Base-by-base conservation (phyloP, 2,113 vertebrate genomes). In the Thamnaconus septentrionalis region DNA sequence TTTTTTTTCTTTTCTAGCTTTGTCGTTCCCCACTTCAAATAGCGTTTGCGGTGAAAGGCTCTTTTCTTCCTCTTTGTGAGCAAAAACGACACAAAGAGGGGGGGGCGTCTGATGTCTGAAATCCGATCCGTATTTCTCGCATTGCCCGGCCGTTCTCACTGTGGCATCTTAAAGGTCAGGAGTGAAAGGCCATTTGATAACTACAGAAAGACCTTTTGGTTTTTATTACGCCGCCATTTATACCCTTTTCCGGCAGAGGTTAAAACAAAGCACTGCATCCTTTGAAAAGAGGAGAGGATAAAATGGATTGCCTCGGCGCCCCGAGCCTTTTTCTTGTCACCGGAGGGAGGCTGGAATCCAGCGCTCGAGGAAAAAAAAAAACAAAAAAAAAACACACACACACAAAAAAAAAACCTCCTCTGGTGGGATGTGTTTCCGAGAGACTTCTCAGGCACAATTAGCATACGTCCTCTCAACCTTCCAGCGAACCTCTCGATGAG, bases 111-210 rank as follows among this genome's bases (percentile, higher is more conserved):
- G 90, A 91, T 90, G 81, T 87, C 51, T 51, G 87, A 88, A 92
- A 91, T 81, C 83, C 69, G 85, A 91, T 91, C 85, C 83, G 80
- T 75, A 79, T 89, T 81, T 85, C 74, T 84, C 73, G 82, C 82
- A 91, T 90, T 91, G 87, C 91, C 83, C 90, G 18, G 85, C 79
- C 73, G 76, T 87, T 88, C 82, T 82, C 85, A 86, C 87, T 84
- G 83, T 91, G 89, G 89, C 88, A 84, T 91, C 91, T 92, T 87
- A 92, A 92, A 92, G 89, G 90, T 90, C 91, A 91, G 83, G 85
- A 89, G 85, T 90, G 82, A 92, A 89, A 89, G 88, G 90, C 90
- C 87, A 89, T 91, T 90, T 88, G 88, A 92, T 91, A 89, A 90
- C 87, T 86, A 86, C 85, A 82, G 85, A 90, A 91, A 83, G 87